A percentile compares a stretch with the other conserved stretches of the same genome.
These are phyloP conservation scores for Hyles vespertilio DNA, from an alignment of 1,140 invertebrate genomes.

Conservation along the genomic window DNA sequence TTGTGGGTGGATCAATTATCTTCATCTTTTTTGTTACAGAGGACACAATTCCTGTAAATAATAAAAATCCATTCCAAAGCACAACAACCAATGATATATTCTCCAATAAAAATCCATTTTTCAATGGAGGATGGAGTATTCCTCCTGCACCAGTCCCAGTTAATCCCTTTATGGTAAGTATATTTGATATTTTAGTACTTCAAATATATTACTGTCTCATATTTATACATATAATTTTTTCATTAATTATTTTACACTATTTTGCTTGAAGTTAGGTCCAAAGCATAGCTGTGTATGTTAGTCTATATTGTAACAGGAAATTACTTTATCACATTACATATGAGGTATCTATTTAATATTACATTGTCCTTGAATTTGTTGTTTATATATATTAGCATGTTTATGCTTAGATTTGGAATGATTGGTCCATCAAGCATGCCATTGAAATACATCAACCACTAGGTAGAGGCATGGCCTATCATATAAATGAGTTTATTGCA, in stretches of 20 bases:
- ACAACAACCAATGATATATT: slow-evolving; percentile 54
- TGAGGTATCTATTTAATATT: not conserved
- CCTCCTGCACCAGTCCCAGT: slow-evolving; percentile 39
- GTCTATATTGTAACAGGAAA: not conserved
- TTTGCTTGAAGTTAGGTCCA: no score
- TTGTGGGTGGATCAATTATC: not conserved
- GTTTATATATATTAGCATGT: slow-evolving; percentile 5
- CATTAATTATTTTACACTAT: no score
- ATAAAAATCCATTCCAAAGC: slow-evolving; percentile 68
- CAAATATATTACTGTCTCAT: no score
- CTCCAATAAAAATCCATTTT: slow-evolving; percentile 63
- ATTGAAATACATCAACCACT: not conserved
- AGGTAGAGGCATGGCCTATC: not conserved
- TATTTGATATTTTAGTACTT: not conserved
- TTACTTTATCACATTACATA: slow-evolving; percentile 1
- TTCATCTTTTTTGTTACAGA: slow-evolving; percentile 40
- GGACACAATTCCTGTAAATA: slow-evolving; percentile 44
- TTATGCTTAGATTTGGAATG: slow-evolving; percentile 9
- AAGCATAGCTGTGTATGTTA: no score
- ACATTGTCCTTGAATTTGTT: slow-evolving; percentile 2
- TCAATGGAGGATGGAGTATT: slow-evolving; percentile 60
- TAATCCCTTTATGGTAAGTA: slow-evolving; percentile 64
- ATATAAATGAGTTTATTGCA: no score
- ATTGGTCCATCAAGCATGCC: slow-evolving; percentile 6
- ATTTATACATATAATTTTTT: no score